A percentile compares a stretch with the other conserved stretches of the same genome.
Conservation (phyloP, 2,888 invertebrate genomes). For the Myopa tessellatipennis region DNA sequence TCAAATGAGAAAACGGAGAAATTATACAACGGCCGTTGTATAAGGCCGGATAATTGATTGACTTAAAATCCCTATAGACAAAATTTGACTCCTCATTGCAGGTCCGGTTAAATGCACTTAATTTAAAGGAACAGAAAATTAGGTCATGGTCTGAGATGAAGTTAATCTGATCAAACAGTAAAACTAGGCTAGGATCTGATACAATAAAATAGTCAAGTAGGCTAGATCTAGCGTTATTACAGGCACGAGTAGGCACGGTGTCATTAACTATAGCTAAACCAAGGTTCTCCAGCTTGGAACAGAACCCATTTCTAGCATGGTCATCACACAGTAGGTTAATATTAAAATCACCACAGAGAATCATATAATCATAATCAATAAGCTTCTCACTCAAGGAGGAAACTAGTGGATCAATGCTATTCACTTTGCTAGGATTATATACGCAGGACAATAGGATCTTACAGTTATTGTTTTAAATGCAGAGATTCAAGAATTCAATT, state of each 20-base stretch:
- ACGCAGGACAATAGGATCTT: background rate
- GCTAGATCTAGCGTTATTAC: background rate
- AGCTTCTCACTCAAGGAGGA: background rate
- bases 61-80: too few species aligned
- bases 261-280: background rate
- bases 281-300: background rate
- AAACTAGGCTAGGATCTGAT: background rate
- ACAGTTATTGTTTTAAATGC: background rate
- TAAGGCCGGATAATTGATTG: too few species aligned
- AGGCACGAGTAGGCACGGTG: background rate
- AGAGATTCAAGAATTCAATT: background rate
- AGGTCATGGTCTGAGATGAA: background rate
- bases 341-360: constrained; percentile 12
- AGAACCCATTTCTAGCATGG: too few species aligned
- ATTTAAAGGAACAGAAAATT: background rate
- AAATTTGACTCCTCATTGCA: too few species aligned
- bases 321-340: background rate
- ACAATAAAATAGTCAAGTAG: background rate
- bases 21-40: too few species aligned
- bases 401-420: background rate
- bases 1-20: too few species aligned
- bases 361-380: background rate
- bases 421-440: background rate
- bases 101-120: too few species aligned
- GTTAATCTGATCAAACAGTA: background rate